A percentile compares a stretch with the other conserved stretches of the same genome.
Conservation (phyloP, 2,797 vertebrate genomes). For the Vespertilio murinus region DNA sequence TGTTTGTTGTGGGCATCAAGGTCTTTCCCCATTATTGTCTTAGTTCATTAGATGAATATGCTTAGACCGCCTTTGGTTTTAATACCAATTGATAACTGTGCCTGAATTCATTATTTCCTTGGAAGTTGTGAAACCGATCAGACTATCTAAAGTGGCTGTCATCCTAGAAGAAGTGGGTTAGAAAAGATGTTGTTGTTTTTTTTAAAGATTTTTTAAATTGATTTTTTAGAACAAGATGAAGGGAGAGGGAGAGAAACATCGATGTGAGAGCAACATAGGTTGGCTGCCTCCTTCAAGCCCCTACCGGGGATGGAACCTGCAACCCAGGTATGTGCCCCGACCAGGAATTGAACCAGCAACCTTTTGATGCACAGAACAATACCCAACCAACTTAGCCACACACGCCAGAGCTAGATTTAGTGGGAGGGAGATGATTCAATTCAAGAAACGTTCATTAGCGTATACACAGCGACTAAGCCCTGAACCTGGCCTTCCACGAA, state of each 20-base stretch:
- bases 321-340: too few species aligned
- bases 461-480: not conserved
- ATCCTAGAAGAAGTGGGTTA: not conserved
- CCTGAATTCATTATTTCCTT: not conserved
- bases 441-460: not conserved
- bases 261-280: too few species aligned
- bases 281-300: too few species aligned
- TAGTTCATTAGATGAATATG: not conserved
- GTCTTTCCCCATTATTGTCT: not conserved
- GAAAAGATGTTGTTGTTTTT: not conserved
- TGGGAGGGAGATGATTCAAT: not conserved
- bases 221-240: too few species aligned
- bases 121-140: not conserved
- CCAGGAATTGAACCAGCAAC: too few species aligned
- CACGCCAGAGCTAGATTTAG: not conserved
- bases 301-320: too few species aligned
- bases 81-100: not conserved
- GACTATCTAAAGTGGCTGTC: not conserved
- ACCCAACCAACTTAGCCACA: too few species aligned
- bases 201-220: too few species aligned
- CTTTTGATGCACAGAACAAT: too few species aligned
- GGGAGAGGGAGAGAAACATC: too few species aligned
- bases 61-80: not conserved
- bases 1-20: not conserved
- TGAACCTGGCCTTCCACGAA: not conserved